Conservation (phyloP, 2,113 vertebrate species). For the Tyto alba region DNA sequence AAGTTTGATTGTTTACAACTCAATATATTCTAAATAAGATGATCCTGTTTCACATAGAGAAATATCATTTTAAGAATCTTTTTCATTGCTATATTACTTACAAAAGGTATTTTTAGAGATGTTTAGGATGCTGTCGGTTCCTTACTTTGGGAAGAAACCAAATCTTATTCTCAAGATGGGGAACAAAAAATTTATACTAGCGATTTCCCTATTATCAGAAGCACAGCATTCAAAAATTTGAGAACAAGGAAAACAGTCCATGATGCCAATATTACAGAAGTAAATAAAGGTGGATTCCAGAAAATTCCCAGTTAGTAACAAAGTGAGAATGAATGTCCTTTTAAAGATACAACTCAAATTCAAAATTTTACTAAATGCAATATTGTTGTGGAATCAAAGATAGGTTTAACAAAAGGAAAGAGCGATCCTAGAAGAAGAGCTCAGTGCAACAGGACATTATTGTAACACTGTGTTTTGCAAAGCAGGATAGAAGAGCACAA, state of each 20-base stretch:
- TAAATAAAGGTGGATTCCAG: background rate
- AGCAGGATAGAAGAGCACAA: background rate
- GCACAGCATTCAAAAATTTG: background rate
- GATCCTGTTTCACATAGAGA: background rate
- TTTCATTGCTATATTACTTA: background rate
- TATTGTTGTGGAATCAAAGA: background rate
- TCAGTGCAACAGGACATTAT: accelerated
- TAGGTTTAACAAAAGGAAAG: background rate
- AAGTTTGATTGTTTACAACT: background rate
- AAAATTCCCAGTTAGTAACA: background rate
- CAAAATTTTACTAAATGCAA: background rate
- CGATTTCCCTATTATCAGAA: background rate
- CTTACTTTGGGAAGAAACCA: background rate
- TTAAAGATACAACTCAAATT: background rate
- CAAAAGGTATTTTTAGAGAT: background rate
- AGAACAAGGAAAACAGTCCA: background rate
- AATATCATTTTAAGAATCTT: background rate
- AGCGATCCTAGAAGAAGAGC: background rate
- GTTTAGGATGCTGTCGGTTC: background rate
- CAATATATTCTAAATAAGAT: background rate
- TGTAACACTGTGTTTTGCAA: background rate
- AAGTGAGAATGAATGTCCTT: background rate
- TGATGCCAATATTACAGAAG: background rate
- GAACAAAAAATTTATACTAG: background rate
- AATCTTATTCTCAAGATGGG: background rate